These are phyloP conservation scores for Stegastes partitus DNA, from an alignment of 2,113 vertebrate genomes.

Conservation along the genomic window DNA sequence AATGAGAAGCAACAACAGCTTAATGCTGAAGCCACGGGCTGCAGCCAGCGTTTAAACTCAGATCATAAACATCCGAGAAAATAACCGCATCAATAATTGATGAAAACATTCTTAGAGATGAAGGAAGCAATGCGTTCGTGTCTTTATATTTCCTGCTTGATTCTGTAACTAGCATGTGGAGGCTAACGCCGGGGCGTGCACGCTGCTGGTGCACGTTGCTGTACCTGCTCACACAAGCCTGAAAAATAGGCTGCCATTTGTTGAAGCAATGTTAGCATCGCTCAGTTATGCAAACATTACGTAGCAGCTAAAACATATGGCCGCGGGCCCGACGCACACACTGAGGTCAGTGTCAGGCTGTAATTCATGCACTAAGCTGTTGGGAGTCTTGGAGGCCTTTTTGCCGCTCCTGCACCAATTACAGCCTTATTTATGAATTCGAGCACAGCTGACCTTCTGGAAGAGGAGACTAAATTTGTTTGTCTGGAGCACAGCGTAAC, in stretches of 20 bases:
- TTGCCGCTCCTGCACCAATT: conserved; percentile 69
- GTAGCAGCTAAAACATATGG: conserved; percentile 45
- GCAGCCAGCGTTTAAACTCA: neutral
- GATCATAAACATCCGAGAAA: neutral
- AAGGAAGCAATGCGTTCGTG: neutral
- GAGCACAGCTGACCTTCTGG: conserved; percentile 81
- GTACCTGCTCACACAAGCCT: neutral
- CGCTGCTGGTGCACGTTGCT: neutral
- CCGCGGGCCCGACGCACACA: conserved; percentile 26
- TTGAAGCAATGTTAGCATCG: conserved; percentile 15
- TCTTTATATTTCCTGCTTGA: neutral
- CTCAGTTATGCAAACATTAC: conserved; percentile 57
- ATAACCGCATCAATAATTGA: neutral
- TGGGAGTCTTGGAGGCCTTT: conserved; percentile 58
- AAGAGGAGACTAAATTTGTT: conserved; percentile 75
- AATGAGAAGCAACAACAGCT: neutral
- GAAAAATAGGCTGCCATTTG: conserved; percentile 24
- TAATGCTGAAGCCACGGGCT: neutral
- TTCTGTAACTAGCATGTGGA: neutral
- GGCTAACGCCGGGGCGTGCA: neutral
- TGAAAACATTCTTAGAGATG: neutral
- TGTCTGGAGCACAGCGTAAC: conserved; percentile 73
- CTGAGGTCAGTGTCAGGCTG: conserved; percentile 53
- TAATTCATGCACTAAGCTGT: conserved; percentile 62
- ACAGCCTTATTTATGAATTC: conserved; percentile 83